Base-by-base conservation (phyloP, 2,888 invertebrate genomes). In the Scrobipalpa costella region DNA sequence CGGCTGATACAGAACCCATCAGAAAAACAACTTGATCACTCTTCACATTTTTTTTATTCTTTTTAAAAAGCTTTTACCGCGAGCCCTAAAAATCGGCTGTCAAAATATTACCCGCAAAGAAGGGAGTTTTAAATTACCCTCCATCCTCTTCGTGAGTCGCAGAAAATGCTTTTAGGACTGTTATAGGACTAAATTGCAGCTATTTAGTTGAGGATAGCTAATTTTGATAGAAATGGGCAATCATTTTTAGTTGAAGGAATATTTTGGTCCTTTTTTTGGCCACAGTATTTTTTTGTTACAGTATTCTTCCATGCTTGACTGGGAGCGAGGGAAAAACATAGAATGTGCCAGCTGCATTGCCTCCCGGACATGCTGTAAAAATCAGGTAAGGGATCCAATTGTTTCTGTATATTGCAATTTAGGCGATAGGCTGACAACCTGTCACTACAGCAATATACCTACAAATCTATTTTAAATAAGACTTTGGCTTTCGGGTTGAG, bases 61-160 rank as follows among this genome's bases (percentile, higher is more conserved):
- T 44, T 66, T 61, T 61, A 71, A 78, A 84, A 85, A 81, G 78
- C 83, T 85, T 85, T 86, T 81, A 83, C 68, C 62, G 49, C 27
- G 38, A 55, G 61, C 62, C 70, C 71, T 68, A 69, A 71, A 73
- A 71, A 71, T 67, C 59, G 69, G 67, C 68, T 74, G 76, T 77
- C 77, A 76, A 76, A 78, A 76, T 69, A 76, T 68, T 67, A 71
- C 64, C 75, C 72, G 69, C 72, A 70, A 74, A 68, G 71, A 68
- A 62, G 73, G 72, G 75, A 63, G 65, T 81, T 81, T 80, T 77
- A 81, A 81, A 80, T 76, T 71, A 73, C 75, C 75, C 78, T 71
- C 69, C 73, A 79, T 78, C 77, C 75, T 78, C 61, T 71, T 78
- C 76, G 80, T 81, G 80, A 81, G 66, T 74, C 67, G 73, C 70